Evolutionary conservation across 2,113 vertebrate genomes (phyloP).

Genomic region (Sporophila hypoxantha): DNA sequence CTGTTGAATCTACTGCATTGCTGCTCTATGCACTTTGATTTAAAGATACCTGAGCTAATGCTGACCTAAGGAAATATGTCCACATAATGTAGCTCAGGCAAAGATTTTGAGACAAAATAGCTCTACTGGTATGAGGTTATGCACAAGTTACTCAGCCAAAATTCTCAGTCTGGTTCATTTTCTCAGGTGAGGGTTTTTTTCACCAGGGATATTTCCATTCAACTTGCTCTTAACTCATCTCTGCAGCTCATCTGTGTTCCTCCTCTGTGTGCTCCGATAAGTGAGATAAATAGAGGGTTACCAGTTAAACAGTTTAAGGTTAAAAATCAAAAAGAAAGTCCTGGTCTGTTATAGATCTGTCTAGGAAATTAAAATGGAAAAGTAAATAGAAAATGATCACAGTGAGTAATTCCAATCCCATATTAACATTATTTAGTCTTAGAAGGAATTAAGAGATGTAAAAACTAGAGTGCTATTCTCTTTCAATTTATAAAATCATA

Average conservation of each 20-base stretch:
- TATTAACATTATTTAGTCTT: not conserved
- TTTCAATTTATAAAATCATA: not conserved
- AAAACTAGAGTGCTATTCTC: not conserved
- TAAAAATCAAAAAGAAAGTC: not conserved
- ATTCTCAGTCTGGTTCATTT: not conserved
- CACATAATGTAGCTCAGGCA: not conserved
- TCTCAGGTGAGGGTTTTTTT: not conserved
- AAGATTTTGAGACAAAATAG: not conserved
- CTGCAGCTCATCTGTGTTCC: not conserved
- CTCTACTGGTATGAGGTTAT: not conserved
- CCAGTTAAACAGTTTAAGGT: not conserved
- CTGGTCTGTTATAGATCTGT: not conserved
- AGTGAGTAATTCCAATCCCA: not conserved
- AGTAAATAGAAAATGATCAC: fast-evolving
- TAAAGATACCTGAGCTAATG: not conserved
- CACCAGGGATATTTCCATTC: not conserved
- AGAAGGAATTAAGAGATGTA: not conserved
- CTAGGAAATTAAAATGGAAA: not conserved
- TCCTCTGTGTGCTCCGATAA: not conserved
- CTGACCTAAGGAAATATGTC: not conserved
- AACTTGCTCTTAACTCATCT: not conserved
- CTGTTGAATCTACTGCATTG: not conserved
- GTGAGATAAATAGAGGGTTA: not conserved
- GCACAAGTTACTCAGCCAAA: not conserved
- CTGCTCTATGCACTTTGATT: not conserved